Evolutionary conservation across 2,888 invertebrate genomes (phyloP).

Genomic region (Fissipunctia ypsillon): DNA sequence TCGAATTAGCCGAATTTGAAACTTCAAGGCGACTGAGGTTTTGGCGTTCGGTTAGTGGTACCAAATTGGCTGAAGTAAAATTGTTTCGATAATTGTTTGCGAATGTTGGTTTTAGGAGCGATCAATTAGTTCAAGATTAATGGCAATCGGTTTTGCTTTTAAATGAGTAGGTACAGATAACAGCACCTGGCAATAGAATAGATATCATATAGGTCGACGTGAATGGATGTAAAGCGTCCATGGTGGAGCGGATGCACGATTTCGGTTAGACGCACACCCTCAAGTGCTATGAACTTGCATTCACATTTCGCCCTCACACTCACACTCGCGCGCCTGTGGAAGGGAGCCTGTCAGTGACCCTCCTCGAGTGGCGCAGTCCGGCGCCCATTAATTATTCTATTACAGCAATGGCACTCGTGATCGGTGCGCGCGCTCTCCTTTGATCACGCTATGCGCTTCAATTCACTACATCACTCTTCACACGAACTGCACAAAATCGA

Average conservation of each 20-base stretch:
- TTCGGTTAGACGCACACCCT: constrained; percentile 62
- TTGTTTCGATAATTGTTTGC: constrained; percentile 33
- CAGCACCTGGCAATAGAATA: constrained; percentile 39
- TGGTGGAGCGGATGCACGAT: constrained; percentile 48
- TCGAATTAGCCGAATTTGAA: constrained; percentile 61
- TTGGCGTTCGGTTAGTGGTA: constrained; percentile 17
- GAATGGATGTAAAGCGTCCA: constrained; percentile 36
- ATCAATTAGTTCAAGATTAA: constrained; percentile 38
- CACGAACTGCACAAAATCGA: constrained; percentile 69
- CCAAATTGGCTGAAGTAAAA: constrained; percentile 17
- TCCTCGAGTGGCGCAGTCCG: constrained; percentile 75
- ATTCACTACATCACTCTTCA: constrained; percentile 73
- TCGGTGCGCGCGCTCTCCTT: constrained; percentile 80
- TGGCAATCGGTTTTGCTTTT: constrained; percentile 33
- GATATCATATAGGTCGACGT: constrained; percentile 38
- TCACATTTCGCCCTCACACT: constrained; percentile 52
- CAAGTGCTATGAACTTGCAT: constrained; percentile 42
- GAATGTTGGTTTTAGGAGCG: constrained; percentile 30
- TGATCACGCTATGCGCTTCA: constrained; percentile 79
- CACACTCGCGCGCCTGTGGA: constrained; percentile 41
- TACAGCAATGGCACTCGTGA: constrained; percentile 84
- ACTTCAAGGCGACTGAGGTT: constrained; percentile 32
- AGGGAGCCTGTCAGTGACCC: constrained; percentile 83
- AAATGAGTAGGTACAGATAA: constrained; percentile 36
- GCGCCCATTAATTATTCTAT: constrained; percentile 88